Conservation (phyloP, 2,113 vertebrate genomes). For the Melanotaenia duboulayi region DNA sequence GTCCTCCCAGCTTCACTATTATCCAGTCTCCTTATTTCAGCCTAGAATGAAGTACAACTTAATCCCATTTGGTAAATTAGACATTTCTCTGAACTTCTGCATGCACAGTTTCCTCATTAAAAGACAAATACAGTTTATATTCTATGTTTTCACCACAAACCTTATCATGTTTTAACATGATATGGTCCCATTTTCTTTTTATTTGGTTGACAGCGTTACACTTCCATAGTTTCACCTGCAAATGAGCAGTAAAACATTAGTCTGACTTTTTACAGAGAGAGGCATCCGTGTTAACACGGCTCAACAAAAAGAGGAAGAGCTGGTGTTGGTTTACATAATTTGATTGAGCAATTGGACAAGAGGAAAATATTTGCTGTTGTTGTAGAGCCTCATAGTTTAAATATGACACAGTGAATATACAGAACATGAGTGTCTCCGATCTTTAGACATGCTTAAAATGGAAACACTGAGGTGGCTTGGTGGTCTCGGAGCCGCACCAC, state of each 20-base stretch:
- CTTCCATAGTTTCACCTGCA: no score
- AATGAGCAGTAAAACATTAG: not conserved
- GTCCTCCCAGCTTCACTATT: no score
- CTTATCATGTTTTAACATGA: no score
- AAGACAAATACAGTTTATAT: no score
- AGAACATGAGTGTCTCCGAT: not conserved
- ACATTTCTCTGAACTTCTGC: no score
- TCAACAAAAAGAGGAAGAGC: not conserved
- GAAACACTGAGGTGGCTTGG: constrained; percentile 16
- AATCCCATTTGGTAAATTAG: no score
- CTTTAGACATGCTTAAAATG: not conserved
- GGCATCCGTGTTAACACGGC: not conserved
- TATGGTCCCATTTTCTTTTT: no score
- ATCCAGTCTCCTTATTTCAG: no score
- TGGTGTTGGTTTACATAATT: not conserved
- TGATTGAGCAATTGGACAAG: not conserved
- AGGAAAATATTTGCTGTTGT: not conserved
- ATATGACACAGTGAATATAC: not conserved
- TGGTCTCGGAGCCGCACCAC: not conserved
- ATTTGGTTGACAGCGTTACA: no score
- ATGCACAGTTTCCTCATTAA: no score
- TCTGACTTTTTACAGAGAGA: not conserved
- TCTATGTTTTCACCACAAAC: no score
- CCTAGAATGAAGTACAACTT: no score
- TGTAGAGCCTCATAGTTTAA: not conserved